Conservation (phyloP, 1,140 invertebrate genomes). For the Lepidotrigona ventralis region DNA sequence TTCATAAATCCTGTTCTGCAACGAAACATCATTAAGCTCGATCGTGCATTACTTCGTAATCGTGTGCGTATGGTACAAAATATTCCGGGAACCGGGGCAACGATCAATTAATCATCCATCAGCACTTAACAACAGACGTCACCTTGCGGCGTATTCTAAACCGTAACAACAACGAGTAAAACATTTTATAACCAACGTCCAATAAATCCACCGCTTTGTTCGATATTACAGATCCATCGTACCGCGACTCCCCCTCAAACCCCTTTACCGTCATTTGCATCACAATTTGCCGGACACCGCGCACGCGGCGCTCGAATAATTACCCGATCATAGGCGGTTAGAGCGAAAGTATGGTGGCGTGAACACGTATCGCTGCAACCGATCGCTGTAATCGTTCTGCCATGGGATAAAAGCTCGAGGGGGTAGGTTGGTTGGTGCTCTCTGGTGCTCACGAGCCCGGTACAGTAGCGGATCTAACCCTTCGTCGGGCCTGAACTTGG, state of each 20-base stretch:
- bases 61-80: too few relatives aligned
- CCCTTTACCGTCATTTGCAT: slow-evolving; percentile 1
- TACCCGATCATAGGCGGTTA: slow-evolving; percentile 10
- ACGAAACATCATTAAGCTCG: too few relatives aligned
- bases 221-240: background rate
- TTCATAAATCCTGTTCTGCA: too few relatives aligned
- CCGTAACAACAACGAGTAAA: background rate
- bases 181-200: background rate
- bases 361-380: slow-evolving; percentile 10
- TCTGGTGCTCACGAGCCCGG: background rate
- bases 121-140: too few relatives aligned
- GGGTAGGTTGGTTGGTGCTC: background rate
- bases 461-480: too few relatives aligned
- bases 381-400: slow-evolving; percentile 42
- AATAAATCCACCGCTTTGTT: slow-evolving; percentile 11
- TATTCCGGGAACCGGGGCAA: too few relatives aligned
- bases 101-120: too few relatives aligned
- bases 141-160: too few relatives aligned
- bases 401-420: slow-evolving; percentile 34
- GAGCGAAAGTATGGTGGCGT: slow-evolving; percentile 7
- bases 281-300: slow-evolving; percentile 19
- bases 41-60: too few relatives aligned
- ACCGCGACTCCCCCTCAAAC: background rate
- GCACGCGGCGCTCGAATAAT: slow-evolving; percentile 10
- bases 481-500: too few relatives aligned